Evolutionary conservation across 1,140 invertebrate species (phyloP).

Genomic region (Tetramorium alpestre): DNA sequence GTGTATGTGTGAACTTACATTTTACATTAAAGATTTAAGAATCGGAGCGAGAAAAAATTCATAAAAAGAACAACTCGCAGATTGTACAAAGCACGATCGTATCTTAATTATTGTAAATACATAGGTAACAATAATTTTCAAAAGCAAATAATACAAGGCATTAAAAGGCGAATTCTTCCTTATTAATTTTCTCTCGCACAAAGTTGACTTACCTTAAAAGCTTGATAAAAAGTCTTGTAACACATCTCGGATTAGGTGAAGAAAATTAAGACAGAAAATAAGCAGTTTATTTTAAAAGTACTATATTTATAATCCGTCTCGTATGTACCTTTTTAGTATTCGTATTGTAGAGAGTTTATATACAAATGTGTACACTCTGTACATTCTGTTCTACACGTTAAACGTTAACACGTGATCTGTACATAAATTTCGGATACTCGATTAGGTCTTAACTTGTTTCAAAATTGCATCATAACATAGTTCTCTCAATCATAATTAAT

Average conservation of each 20-base stretch:
- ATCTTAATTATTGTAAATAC: not conserved
- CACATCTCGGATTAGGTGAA: not conserved
- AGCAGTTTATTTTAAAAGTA: conserved; percentile 72
- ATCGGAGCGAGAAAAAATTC: not conserved
- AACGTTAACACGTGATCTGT: conserved; percentile 74
- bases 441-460: conserved; percentile 42
- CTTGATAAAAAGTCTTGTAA: not conserved
- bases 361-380: conserved; percentile 81
- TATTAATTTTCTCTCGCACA: not conserved
- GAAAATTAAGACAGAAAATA: not conserved
- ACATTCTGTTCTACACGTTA: conserved; percentile 70
- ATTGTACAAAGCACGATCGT: not conserved
- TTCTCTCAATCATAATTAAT: conserved; percentile 42
- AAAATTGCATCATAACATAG: not conserved
- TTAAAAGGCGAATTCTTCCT: not conserved
- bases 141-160: not conserved
- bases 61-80: not conserved
- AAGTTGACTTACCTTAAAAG: conserved; percentile 32
- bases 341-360: conserved; percentile 74
- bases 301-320: conserved; percentile 74
- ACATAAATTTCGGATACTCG: conserved; percentile 73
- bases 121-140: not conserved
- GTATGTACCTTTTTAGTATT: conserved; percentile 51
- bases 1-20: not conserved
- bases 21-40: not conserved